Evolutionary conservation across 2,888 invertebrate genomes (phyloP).

Genomic region (Dynastes grantii): DNA sequence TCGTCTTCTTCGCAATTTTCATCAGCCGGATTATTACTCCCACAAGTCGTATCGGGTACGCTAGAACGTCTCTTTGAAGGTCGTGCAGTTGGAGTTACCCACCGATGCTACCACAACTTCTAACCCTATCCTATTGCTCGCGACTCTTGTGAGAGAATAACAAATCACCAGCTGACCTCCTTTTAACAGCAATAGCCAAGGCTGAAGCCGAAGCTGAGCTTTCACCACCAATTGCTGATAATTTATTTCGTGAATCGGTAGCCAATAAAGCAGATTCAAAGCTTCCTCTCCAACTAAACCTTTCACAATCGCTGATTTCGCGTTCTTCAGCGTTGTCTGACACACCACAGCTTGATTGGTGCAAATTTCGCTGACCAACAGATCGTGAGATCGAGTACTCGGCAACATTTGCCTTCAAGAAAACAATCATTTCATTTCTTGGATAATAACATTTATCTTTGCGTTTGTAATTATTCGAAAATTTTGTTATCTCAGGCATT

Average conservation of each 20-base stretch:
- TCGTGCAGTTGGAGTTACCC: conserved; percentile 66
- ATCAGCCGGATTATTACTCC: conserved; percentile 72
- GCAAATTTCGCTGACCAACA: conserved; percentile 76
- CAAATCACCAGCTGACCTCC: conserved; percentile 88
- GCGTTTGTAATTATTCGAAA: too few relatives aligned
- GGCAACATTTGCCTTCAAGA: too few relatives aligned
- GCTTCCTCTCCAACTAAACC: conserved; percentile 94
- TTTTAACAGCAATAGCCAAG: conserved; percentile 81
- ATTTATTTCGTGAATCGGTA: conserved; percentile 87
- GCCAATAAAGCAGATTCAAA: conserved; percentile 93
- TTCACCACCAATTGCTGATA: conserved; percentile 78
- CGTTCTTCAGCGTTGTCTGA: conserved; percentile 76
- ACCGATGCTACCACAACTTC: conserved; percentile 89
- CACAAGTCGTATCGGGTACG: conserved; percentile 74
- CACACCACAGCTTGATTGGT: conserved; percentile 72
- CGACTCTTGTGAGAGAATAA: conserved; percentile 86
- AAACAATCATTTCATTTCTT: too few relatives aligned
- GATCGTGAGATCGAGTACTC: too few relatives aligned
- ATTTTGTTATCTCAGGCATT: too few relatives aligned
- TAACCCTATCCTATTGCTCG: conserved; percentile 81
- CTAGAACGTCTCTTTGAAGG: conserved; percentile 72
- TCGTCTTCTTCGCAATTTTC: conserved; percentile 69
- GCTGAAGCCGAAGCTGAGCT: conserved; percentile 78
- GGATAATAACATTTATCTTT: too few relatives aligned
- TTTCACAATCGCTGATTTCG: conserved; percentile 89